Evolutionary conservation across 2,888 invertebrate genomes (phyloP).

Genomic region (Melanostoma scalare): DNA sequence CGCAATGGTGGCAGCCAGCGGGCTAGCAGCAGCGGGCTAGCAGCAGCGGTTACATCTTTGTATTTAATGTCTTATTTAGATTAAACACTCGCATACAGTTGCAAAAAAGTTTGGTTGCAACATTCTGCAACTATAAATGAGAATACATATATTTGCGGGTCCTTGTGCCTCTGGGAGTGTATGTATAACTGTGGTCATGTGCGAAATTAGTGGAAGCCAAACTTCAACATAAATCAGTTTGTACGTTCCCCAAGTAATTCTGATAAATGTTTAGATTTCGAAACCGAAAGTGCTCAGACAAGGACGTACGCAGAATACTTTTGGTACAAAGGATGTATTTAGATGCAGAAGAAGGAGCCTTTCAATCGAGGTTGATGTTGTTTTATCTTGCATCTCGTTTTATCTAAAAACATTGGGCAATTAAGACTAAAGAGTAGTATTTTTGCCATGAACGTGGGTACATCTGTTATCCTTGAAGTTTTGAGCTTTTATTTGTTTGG

Average conservation of each 20-base stretch:
- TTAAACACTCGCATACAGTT: background rate
- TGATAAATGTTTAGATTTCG: constrained; percentile 59
- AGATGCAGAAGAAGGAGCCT: too few species aligned
- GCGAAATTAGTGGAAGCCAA: constrained; percentile 65
- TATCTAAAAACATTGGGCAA: too few species aligned
- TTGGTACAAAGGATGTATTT: background rate
- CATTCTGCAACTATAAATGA: too few species aligned
- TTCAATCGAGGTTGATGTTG: too few species aligned
- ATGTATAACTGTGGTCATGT: constrained; percentile 65
- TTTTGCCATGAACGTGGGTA: too few species aligned
- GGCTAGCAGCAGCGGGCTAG: constrained; percentile 7
- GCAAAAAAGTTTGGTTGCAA: constrained; percentile 5
- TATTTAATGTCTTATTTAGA: constrained; percentile 49
- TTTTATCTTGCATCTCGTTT: too few species aligned
- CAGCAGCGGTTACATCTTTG: constrained; percentile 45
- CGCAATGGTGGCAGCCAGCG: constrained; percentile 33
- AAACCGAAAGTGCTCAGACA: constrained; percentile 43
- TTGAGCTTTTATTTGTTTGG: too few species aligned
- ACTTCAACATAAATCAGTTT: constrained; percentile 62
- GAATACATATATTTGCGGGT: background rate
- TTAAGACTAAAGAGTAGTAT: too few species aligned
- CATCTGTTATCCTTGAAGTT: too few species aligned
- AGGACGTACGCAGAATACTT: too few species aligned
- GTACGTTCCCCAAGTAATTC: constrained; percentile 44
- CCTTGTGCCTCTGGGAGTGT: constrained; percentile 24